Conservation (phyloP, 1,140 invertebrate species). For the Ceratoteleas bidentatus region DNA sequence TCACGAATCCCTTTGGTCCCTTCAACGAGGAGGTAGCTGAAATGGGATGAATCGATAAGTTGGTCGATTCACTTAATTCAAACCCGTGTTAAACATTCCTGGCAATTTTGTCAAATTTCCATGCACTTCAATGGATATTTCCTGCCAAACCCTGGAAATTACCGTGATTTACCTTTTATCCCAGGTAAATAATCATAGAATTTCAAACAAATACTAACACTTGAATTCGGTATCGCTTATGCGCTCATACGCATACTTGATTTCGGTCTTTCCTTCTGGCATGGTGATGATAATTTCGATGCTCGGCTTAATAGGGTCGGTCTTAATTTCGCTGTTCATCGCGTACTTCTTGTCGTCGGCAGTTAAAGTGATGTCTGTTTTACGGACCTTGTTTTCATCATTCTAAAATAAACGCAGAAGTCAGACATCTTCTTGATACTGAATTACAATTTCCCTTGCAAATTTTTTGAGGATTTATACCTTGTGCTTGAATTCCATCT, state of each 20-base stretch:
- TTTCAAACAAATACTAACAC: slow-evolving; percentile 60
- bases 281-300: slow-evolving; percentile 77
- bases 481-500: slow-evolving; percentile 82
- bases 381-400: slow-evolving; percentile 78
- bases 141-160: no score
- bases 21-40: slow-evolving; percentile 73
- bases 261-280: slow-evolving; percentile 79
- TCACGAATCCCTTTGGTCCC: slow-evolving; percentile 75
- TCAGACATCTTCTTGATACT: not conserved
- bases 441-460: not conserved
- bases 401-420: slow-evolving; percentile 69
- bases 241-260: slow-evolving; percentile 82
- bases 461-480: no score
- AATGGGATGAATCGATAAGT: not conserved
- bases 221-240: slow-evolving; percentile 83
- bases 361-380: slow-evolving; percentile 75
- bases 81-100: no score
- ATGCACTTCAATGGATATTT: no score
- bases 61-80: not conserved
- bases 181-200: not conserved
- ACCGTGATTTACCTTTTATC: no score
- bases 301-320: slow-evolving; percentile 72
- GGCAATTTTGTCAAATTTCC: no score
- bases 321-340: slow-evolving; percentile 77
- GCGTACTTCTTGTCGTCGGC: slow-evolving; percentile 82